Base-by-base conservation (phyloP, 1,140 invertebrate species). In the Araneus ventricosus region DNA sequence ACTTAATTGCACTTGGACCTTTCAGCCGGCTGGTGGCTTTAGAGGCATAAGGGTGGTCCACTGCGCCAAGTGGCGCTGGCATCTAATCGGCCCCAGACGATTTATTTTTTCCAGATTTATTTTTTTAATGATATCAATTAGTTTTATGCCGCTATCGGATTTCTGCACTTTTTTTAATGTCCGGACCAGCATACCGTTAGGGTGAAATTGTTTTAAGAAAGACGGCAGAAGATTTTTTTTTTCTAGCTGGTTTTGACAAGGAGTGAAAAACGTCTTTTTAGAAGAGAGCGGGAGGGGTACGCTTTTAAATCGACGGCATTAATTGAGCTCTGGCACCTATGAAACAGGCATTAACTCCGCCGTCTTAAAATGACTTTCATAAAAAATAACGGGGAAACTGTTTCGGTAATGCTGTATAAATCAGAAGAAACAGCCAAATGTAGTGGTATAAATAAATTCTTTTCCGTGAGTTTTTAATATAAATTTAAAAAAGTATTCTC, bases 61-160 rank as follows among this genome's bases (percentile, higher is more conserved):
- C 22, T 4, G 41, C 67, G 84, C 30, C 91, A 88, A 93, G 91
- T 93, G 91, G 84, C 63, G 67, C 85, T 93, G 91, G 91, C 91
- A 93, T 41, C 84, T 93, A 88, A 93, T 93, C 91, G 91, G 75
- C 34, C 85, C 34, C 37, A 20, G 34, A 30, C 84, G 91, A 93
- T 93, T 93, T 93, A 87, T 93, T 93, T 93, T 90, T 93, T 93
- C 39, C 63, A 37, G 39, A 93, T 93, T 93, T 93, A 86, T 93
- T 93, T 92, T 93, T 93, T 93, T 93, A 93, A 93, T 93, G 91
- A 93, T 93, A 93, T 93, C 91, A 93, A 93, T 93, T 93, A 93
- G 91, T 61, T 93, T 86, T 93, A 93, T 93, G 67, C 91, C 84
- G 59, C 85, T 88, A 93, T 93, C 85, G 91, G 84, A 87, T 39